A percentile compares a stretch with the other conserved stretches of the same genome.
These are phyloP conservation scores for Mustelus asterias DNA, from an alignment of 2,113 vertebrate species.

Conservation along the genomic window DNA sequence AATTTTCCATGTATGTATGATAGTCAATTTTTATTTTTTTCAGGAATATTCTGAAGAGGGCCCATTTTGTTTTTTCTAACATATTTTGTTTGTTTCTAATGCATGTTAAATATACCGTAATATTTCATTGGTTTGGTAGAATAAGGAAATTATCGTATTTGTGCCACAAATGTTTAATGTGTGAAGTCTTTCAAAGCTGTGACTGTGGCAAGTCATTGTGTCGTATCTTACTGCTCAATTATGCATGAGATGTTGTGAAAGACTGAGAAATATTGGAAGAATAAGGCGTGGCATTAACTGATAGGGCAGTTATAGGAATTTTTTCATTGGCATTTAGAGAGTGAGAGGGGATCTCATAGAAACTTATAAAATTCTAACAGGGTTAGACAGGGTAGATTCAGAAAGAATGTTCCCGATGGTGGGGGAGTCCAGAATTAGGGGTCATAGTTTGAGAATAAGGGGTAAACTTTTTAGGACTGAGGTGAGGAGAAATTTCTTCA, in stretches of 20 bases:
- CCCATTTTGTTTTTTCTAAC: background rate
- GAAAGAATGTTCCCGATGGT: no score
- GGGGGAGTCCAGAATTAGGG: no score
- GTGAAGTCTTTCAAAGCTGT: background rate
- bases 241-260: background rate
- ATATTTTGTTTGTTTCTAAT: background rate
- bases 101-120: no score
- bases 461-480: no score
- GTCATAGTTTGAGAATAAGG: no score
- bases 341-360: no score
- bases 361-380: no score
- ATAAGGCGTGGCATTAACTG: background rate
- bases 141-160: background rate
- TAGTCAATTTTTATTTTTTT: background rate
- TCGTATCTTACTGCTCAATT: background rate
- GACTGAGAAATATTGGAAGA: background rate
- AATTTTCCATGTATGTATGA: background rate
- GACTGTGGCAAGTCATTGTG: background rate
- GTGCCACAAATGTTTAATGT: background rate
- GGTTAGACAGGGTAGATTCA: no score
- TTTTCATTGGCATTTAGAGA: no score
- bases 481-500: no score
- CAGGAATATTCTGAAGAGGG: background rate
- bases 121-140: no score
- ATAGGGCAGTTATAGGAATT: no score